A percentile compares a stretch with the other conserved stretches of the same genome.
phyloP scores from a whole-genome alignment of 2,113 vertebrate species.

The Emydocephalus ijimae region DNA sequence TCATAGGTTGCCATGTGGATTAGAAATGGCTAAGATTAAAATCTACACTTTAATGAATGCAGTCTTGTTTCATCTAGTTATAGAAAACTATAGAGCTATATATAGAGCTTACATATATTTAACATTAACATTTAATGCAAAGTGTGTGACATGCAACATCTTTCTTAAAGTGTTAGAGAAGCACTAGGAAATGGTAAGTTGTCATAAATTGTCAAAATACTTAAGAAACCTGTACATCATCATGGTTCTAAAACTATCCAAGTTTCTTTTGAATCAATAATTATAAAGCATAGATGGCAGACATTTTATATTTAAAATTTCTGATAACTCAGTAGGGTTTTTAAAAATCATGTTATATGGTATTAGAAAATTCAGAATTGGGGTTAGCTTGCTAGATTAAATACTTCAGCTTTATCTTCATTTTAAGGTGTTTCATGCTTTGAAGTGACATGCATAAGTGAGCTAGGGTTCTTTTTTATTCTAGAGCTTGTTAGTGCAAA shows the following conservation, averaged over 20 bases:
- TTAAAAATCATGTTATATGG: not conserved
- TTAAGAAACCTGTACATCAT: not conserved
- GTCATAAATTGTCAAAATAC: not conserved
- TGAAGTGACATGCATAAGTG: not conserved
- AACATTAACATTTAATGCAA: not conserved
- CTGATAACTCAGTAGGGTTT: not conserved
- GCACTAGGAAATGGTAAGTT: not conserved
- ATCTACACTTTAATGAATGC: not conserved
- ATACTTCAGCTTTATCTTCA: not conserved
- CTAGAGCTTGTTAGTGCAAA: not conserved
- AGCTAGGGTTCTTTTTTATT: not conserved
- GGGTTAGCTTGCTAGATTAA: not conserved
- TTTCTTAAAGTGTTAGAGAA: not conserved
- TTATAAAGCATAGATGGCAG: not conserved
- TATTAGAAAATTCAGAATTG: not conserved
- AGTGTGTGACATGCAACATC: not conserved
- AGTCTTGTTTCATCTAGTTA: not conserved
- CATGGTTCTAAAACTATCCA: not conserved
- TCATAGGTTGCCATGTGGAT: not conserved
- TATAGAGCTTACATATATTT: not conserved
- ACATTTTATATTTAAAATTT: not conserved
- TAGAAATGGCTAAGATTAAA: not conserved
- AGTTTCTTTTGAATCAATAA: not conserved
- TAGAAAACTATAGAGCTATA: not conserved
- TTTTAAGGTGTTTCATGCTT: not conserved